phyloP scores from a whole-genome alignment of 2,113 vertebrate genomes.

The Cervus canadensis region DNA sequence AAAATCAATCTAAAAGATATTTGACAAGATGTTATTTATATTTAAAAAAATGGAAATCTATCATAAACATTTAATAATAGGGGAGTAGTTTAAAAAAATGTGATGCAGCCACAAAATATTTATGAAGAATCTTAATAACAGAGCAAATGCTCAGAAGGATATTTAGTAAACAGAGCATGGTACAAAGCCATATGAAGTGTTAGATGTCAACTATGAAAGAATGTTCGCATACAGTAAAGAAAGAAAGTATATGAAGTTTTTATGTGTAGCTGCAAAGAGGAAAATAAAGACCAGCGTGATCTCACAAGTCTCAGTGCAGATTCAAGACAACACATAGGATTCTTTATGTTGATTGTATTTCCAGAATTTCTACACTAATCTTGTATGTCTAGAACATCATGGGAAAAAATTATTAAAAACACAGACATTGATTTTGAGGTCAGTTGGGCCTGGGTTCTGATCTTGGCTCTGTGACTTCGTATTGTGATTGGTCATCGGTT shows the following conservation, averaged over 20 bases:
- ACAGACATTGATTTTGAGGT: not conserved
- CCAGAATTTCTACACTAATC: not conserved
- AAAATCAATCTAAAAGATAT: not conserved
- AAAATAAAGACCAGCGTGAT: not conserved
- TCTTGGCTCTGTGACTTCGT: not conserved
- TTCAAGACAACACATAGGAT: not conserved
- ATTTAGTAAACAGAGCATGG: not conserved
- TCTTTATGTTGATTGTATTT: not conserved
- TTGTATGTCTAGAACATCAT: not conserved
- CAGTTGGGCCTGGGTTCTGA: not conserved
- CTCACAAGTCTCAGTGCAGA: not conserved
- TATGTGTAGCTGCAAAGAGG: not conserved
- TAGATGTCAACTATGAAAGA: not conserved
- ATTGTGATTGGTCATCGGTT: not conserved
- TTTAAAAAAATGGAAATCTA: conserved; percentile 3
- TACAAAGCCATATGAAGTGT: not conserved
- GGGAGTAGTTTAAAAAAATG: not conserved
- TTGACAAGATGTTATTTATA: not conserved
- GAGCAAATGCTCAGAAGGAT: not conserved
- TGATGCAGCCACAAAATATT: not conserved
- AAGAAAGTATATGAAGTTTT: not conserved
- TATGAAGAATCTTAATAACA: not conserved
- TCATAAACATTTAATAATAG: conserved; percentile 8
- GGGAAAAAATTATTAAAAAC: not conserved
- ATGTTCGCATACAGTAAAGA: not conserved